phyloP scores from a whole-genome alignment of 2,797 vertebrate species.

The Falco biarmicus region DNA sequence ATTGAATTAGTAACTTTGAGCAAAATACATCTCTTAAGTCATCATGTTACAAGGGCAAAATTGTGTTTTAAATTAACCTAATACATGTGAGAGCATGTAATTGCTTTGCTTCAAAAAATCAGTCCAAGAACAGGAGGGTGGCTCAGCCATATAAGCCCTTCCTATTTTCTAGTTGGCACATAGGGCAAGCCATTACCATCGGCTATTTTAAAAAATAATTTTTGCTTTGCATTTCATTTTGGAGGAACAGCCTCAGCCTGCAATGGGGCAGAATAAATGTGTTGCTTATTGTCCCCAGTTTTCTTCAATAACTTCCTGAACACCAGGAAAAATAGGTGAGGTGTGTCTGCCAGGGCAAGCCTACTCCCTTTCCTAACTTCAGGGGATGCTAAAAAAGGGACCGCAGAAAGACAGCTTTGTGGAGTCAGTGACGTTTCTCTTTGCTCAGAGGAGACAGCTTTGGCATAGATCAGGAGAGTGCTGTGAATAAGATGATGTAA shows the following conservation, averaged over 20 bases:
- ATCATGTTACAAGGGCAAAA: neutral
- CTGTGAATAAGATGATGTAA: neutral
- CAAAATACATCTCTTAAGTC: neutral
- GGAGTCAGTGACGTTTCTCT: neutral
- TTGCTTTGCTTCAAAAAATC: neutral
- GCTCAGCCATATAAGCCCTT: neutral
- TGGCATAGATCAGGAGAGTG: neutral
- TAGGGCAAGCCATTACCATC: neutral
- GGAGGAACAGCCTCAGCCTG: neutral
- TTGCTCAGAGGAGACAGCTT: neutral
- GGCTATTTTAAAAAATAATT: neutral
- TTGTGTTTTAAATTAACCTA: neutral
- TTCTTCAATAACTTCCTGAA: neutral
- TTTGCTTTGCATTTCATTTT: neutral
- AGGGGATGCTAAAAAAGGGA: neutral
- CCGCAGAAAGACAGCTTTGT: neutral
- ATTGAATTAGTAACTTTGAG: neutral
- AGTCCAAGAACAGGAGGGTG: neutral
- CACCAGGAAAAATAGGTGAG: neutral
- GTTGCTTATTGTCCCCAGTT: neutral
- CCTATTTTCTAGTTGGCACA: rapidly evolving
- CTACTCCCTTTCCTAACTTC: neutral
- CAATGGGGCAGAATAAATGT: neutral
- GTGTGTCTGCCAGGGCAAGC: neutral
- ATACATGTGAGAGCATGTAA: neutral